Conservation (phyloP, 2,888 invertebrate species). For the Octonoba sinensis region DNA sequence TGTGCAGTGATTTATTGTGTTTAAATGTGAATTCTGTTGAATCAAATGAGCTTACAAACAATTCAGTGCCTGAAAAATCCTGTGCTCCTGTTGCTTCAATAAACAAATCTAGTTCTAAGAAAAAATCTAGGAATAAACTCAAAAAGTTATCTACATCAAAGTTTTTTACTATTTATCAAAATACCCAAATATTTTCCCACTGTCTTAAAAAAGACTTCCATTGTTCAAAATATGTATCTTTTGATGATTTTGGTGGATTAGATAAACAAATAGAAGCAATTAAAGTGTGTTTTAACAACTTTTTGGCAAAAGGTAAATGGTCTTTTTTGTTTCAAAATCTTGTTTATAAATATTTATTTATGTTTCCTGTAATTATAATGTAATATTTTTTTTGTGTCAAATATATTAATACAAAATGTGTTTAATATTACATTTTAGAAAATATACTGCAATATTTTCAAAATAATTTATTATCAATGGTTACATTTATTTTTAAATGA, state of each 20-base stretch:
- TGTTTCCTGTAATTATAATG: background rate
- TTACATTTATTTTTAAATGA: too few relatives aligned
- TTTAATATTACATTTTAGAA: background rate
- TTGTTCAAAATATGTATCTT: background rate
- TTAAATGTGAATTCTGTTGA: too few relatives aligned
- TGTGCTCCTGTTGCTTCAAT: conserved; percentile 20
- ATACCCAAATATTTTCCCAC: background rate
- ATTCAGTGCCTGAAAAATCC: too few relatives aligned
- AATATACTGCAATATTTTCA: background rate
- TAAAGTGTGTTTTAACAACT: background rate
- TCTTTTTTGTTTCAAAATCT: background rate
- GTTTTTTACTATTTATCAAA: conserved; percentile 15
- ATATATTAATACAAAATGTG: background rate
- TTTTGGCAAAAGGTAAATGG: conserved; percentile 18
- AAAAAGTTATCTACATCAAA: background rate
- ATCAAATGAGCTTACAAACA: too few relatives aligned
- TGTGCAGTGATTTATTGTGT: too few relatives aligned
- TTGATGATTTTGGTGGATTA: conserved; percentile 21
- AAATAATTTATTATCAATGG: too few relatives aligned
- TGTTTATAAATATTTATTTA: background rate
- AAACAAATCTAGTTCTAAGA: background rate
- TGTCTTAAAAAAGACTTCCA: background rate
- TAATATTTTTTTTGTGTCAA: background rate
- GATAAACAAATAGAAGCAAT: conserved; percentile 19
- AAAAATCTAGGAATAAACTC: background rate